A percentile compares a stretch with the other conserved stretches of the same genome.
These are phyloP conservation scores for Xiphophorus couchianus DNA, from an alignment of 2,113 vertebrate genomes.

Conservation along the genomic window DNA sequence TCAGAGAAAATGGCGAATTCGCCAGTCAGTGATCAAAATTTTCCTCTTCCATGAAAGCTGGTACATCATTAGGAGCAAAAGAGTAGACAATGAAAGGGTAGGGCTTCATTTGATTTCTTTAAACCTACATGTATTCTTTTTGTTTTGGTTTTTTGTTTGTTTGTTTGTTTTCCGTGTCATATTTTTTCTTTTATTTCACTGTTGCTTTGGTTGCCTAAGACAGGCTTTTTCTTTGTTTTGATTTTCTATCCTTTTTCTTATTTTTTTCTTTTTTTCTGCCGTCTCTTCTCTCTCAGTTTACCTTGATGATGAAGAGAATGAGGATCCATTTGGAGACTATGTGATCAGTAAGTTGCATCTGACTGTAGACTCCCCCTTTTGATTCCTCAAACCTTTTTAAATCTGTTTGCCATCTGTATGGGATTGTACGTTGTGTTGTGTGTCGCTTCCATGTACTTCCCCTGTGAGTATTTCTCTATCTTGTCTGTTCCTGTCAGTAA, in stretches of 20 bases:
- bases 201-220: not conserved
- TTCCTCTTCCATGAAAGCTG: slow-evolving; percentile 60
- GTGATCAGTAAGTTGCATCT: slow-evolving; percentile 77
- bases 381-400: slow-evolving; percentile 8
- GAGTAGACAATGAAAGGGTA: slow-evolving; percentile 9
- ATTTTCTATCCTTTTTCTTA: slow-evolving; percentile 30
- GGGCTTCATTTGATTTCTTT: slow-evolving; percentile 4
- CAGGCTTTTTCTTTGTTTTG: slow-evolving; percentile 30
- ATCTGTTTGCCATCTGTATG: not conserved
- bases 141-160: not conserved
- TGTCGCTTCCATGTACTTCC: slow-evolving; percentile 17
- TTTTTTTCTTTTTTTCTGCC: slow-evolving; percentile 19
- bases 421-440: slow-evolving; percentile 22
- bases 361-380: slow-evolving; percentile 14
- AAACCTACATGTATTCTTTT: not conserved
- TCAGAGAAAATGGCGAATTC: slow-evolving; percentile 58
- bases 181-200: not conserved
- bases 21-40: slow-evolving; percentile 67
- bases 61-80: slow-evolving; percentile 35
- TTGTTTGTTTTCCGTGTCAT: not conserved
- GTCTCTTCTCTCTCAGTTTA: slow-evolving; percentile 51
- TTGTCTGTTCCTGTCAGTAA: slow-evolving; percentile 25
- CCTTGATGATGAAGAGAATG: slow-evolving; percentile 72
- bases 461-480: slow-evolving; percentile 27
- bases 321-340: slow-evolving; percentile 77